A percentile compares a stretch with the other conserved stretches of the same genome.
Conservation (phyloP, 2,888 invertebrate species). For the Pemphredon lugubris region DNA sequence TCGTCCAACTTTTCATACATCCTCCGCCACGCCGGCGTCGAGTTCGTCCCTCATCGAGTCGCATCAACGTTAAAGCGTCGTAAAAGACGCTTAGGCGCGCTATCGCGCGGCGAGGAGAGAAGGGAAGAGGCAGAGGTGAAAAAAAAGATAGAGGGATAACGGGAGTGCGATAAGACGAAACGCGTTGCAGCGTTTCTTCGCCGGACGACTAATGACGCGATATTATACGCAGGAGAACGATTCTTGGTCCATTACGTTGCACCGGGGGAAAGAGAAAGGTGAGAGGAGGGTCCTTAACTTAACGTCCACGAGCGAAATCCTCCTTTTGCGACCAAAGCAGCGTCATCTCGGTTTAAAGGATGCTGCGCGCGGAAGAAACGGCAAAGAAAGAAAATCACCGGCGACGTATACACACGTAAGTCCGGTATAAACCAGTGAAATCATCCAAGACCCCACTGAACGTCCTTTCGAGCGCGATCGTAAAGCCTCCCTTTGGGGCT, state of each 20-base stretch:
- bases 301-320: slow-evolving; percentile 37
- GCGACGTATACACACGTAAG: not conserved
- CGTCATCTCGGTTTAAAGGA: slow-evolving; percentile 41
- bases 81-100: slow-evolving; percentile 46
- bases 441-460: slow-evolving; percentile 17
- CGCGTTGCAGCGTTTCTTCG: slow-evolving; percentile 47
- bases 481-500: slow-evolving; percentile 34
- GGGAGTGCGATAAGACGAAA: slow-evolving; percentile 43
- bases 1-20: slow-evolving; percentile 38
- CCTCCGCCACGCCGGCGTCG: slow-evolving; percentile 2
- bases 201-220: slow-evolving; percentile 60
- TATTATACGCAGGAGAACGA: slow-evolving; percentile 60
- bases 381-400: slow-evolving; percentile 21
- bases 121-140: not conserved
- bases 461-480: slow-evolving; percentile 28
- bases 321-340: slow-evolving; percentile 25
- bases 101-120: slow-evolving; percentile 44
- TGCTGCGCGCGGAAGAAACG: slow-evolving; percentile 9
- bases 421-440: slow-evolving; percentile 13
- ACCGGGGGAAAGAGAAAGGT: slow-evolving; percentile 11
- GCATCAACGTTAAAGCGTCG: slow-evolving; percentile 50
- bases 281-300: slow-evolving; percentile 47
- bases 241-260: slow-evolving; percentile 43
- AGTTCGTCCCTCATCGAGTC: not conserved
- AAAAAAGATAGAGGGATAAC: slow-evolving; percentile 26